Evolutionary conservation across 2,113 vertebrate genomes (phyloP), one percentile per base, ranked within the genome.

Genomic region (Cairina moschata): DNA sequence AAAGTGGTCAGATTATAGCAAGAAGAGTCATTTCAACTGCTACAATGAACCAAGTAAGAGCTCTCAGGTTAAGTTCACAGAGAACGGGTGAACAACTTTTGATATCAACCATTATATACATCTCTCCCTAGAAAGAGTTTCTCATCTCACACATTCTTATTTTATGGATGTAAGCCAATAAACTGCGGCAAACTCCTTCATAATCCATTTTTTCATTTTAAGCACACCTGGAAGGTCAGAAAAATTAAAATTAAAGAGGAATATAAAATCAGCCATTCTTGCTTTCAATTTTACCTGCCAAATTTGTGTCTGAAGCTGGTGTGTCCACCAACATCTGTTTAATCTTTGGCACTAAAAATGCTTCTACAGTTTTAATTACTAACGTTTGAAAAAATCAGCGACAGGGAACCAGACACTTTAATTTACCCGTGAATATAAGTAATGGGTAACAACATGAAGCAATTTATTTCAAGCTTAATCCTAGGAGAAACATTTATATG

Each of bases 401-500:
- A 74, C 46, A 88, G n/a, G 17, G 34, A 93, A 86, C 13, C 22
- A 90, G 83, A 78, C 21, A 76, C 38, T 73, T 92, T 28, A 60
- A 74, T 91, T 87, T 79, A 76, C 6, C n/a, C 44, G 54, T 48
- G 29, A 88, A 72, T 60, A 21, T 65, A 86, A 79, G 50, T 29
- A 80, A 77, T 34, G 42, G 52, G 83, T 80, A 93, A 40, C 31
- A 91, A 88, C 21, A 9, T 54, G 11, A 88, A 91, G 28, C 13
- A 81, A 89, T 88, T 67, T 86, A 67, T 78, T 80, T 88, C 54
- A 58, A 84, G 26, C 18, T 88, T 86, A 95, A 72, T 93, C 73
- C 62, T 90, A 63, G 38, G 36, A 31, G 36, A 71, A 90, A 77
- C 2, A 36, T 60, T 93, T 66, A 32, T 38, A 58, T 42, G 42